Percentiles rank a stretch among this genome's conserved stretches.
phyloP scores from a whole-genome alignment of 2,888 invertebrate genomes.

The Pollenia labialis region DNA sequence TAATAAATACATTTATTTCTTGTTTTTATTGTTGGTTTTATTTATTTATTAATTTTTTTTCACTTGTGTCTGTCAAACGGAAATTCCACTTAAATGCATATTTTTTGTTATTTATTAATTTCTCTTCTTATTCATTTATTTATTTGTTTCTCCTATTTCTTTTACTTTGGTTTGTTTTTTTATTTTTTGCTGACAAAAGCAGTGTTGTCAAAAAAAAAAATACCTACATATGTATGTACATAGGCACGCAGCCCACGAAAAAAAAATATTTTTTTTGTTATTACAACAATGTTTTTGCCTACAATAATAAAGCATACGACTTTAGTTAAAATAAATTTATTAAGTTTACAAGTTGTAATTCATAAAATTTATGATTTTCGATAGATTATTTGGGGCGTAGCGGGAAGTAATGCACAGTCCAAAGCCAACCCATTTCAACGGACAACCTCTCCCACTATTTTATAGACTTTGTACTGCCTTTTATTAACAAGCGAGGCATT shows the following conservation, averaged over 20 bases:
- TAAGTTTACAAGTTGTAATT: too few species aligned
- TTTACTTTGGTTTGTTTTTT: background rate
- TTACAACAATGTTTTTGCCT: too few species aligned
- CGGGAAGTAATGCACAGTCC: too few species aligned
- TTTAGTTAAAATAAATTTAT: too few species aligned
- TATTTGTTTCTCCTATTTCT: slow-evolving; percentile 25
- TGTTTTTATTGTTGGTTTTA: background rate
- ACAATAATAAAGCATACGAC: too few species aligned
- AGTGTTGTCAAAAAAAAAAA: background rate
- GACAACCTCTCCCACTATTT: too few species aligned
- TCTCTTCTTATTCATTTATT: slow-evolving; percentile 23
- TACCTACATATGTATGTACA: background rate
- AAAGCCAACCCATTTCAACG: too few species aligned
- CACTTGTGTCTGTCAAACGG: slow-evolving; percentile 56
- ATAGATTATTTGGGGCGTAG: too few species aligned
- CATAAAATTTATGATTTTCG: too few species aligned
- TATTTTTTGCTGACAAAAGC: slow-evolving; percentile 10
- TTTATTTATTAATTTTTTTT: background rate
- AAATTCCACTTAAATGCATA: slow-evolving; percentile 66
- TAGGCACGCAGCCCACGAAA: background rate
- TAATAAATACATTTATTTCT: slow-evolving; percentile 25
- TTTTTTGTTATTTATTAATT: slow-evolving; percentile 43
- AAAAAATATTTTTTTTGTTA: too few species aligned
- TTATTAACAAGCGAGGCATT: too few species aligned
- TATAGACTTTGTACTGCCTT: too few species aligned